These are phyloP conservation scores for Sarcophaga caerulescens DNA, from an alignment of 2,888 invertebrate species.

Conservation along the genomic window DNA sequence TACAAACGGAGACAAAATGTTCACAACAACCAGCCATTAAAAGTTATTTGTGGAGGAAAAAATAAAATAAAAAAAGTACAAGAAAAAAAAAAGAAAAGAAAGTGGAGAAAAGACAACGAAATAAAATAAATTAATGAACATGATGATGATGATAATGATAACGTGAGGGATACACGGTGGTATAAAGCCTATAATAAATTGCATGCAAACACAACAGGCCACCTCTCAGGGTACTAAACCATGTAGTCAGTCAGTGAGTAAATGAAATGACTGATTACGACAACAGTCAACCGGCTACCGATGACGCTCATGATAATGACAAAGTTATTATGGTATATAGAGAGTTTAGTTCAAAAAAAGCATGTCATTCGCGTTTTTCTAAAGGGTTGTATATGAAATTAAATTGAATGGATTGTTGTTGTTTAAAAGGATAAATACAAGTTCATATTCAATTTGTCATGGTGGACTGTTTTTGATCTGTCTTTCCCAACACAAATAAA, in stretches of 20 bases:
- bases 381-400: no score
- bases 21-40: constrained; percentile 55
- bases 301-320: constrained; percentile 25
- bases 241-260: no score
- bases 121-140: background rate
- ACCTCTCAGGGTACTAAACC: background rate
- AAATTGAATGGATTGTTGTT: no score
- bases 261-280: constrained; percentile 7
- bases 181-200: constrained; percentile 38
- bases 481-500: no score
- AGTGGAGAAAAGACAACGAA: background rate
- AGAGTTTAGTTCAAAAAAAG: no score
- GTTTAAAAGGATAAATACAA: no score
- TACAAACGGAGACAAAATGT: constrained; percentile 44
- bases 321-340: constrained; percentile 14
- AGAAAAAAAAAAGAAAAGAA: constrained; percentile 3
- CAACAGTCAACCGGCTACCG: background rate
- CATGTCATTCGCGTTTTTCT: no score
- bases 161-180: background rate
- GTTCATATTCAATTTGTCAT: no score
- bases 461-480: no score
- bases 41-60: constrained; percentile 49
- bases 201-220: constrained; percentile 40
- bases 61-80: background rate
- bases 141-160: background rate